Conservation (phyloP, 2,888 invertebrate genomes). For the Drosophila lutescens region DNA sequence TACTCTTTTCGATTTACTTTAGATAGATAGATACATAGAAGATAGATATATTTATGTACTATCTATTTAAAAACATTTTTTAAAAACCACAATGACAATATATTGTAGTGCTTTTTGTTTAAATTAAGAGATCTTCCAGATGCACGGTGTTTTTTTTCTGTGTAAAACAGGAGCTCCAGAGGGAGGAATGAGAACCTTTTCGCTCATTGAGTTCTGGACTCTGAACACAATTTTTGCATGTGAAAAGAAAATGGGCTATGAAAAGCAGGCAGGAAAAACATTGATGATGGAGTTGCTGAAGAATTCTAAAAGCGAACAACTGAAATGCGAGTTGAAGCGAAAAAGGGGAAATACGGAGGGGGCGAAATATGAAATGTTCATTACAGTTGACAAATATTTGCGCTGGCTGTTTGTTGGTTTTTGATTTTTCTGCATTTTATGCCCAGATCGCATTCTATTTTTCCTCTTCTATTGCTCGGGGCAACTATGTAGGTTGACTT, state of each 20-base stretch:
- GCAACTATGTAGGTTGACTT: conserved; percentile 41
- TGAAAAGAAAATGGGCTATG: conserved; percentile 75
- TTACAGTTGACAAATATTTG: conserved; percentile 80
- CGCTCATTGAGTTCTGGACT: conserved; percentile 61
- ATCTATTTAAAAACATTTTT: too few relatives aligned
- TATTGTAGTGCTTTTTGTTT: too few relatives aligned
- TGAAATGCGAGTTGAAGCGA: conserved; percentile 7
- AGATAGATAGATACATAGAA: too few relatives aligned
- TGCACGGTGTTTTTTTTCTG: not conserved
- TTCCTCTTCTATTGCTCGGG: conserved; percentile 23
- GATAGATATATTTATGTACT: too few relatives aligned
- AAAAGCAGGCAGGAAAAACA: conserved; percentile 55
- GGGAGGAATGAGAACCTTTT: conserved; percentile 22
- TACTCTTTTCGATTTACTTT: too few relatives aligned
- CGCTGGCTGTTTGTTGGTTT: conserved; percentile 60
- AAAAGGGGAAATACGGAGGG: conserved; percentile 15
- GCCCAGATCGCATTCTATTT: conserved; percentile 52
- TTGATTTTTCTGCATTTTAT: conserved; percentile 58
- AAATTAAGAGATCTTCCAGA: too few relatives aligned
- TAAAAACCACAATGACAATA: too few relatives aligned
- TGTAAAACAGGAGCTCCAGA: conserved; percentile 2
- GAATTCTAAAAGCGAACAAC: conserved; percentile 29
- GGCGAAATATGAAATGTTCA: conserved; percentile 77
- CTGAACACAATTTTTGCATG: conserved; percentile 53
- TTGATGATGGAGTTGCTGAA: conserved; percentile 33